Evolutionary conservation across 2,797 vertebrate species (phyloP), one percentile per base, ranked within the genome.

Genomic region (Melanogrammus aeglefinus): DNA sequence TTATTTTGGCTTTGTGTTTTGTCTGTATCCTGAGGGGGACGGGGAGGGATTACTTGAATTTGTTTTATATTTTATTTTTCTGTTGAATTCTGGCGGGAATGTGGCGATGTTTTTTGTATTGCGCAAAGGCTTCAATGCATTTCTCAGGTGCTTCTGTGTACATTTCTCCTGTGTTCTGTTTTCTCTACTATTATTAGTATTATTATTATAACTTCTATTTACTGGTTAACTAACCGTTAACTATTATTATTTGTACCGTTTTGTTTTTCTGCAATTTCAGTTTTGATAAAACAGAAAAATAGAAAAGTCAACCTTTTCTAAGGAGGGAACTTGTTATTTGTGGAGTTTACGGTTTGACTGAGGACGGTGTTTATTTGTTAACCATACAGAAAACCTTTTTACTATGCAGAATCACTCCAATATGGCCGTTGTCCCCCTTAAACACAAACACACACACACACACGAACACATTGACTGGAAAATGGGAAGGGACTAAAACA

Each of bases 81-180:
- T 73, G 82, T 75, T 77, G 63, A 27, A 95, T 95, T 93, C 78
- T 95, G 94, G 94, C 86, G 93, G 95, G 92, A 91, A 88, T 92
- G 93, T 93, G 91, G 92, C 85, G 79, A 90, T 80, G 14, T 84
- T 72, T 84, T 87, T 86, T 88, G 81, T 92, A 89, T 92, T 39
- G 83, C 90, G 90, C 91, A 94, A 94, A 90, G 93, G 95, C 93
- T 95, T 95, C 85, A 91, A 93, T 94, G 94, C 94, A 88, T 96
- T 97, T 97, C 96, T 98, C 97, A 99, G 97, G 96, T 98, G 96
- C 93, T 95, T 93, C 92, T 93, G 91, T 94, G 93, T 94, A 94
- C 92, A 92, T 92, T 93, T 92, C 79, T 91, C 78, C 80, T 86
- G 81, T 80, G 83, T 83, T 88, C n/a, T 81, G 90, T 81, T 82